phyloP scores from a whole-genome alignment of 2,797 vertebrate species.

The Lepilemur septentrionalis region DNA sequence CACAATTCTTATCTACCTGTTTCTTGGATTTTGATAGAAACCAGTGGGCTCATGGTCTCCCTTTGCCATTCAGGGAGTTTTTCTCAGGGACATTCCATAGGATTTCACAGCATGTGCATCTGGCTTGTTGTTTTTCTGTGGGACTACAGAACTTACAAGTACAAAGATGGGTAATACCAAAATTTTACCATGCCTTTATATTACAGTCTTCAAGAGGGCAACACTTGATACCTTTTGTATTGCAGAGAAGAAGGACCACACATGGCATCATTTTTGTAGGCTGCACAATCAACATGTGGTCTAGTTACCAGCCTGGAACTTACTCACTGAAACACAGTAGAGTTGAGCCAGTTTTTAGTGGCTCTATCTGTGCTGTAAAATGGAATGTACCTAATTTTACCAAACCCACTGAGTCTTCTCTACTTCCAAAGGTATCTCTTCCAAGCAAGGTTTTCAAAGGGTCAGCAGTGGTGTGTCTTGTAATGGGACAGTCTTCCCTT shows the following conservation, averaged over 20 bases:
- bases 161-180: background rate
- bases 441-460: slow-evolving; percentile 4
- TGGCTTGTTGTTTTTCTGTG: background rate
- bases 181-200: background rate
- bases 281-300: background rate
- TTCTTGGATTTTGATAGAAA: slow-evolving; percentile 36
- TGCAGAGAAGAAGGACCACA: background rate
- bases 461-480: background rate
- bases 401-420: slow-evolving; percentile 14
- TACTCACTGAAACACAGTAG: background rate
- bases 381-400: slow-evolving; percentile 38
- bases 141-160: background rate
- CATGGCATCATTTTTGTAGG: background rate
- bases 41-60: background rate
- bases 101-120: slow-evolving; percentile 9
- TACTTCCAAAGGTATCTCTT: slow-evolving; percentile 28
- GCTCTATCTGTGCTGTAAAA: slow-evolving; percentile 25
- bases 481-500: background rate
- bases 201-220: slow-evolving; percentile 22
- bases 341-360: background rate
- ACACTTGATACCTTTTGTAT: background rate
- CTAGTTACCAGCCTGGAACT: slow-evolving; percentile 17
- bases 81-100: slow-evolving; percentile 50
- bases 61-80: background rate
- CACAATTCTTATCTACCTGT: background rate